Percentiles rank a stretch among this genome's conserved stretches.
Conservation (phyloP, 2,113 vertebrate species). For the Tragelaphus buxtoni region DNA sequence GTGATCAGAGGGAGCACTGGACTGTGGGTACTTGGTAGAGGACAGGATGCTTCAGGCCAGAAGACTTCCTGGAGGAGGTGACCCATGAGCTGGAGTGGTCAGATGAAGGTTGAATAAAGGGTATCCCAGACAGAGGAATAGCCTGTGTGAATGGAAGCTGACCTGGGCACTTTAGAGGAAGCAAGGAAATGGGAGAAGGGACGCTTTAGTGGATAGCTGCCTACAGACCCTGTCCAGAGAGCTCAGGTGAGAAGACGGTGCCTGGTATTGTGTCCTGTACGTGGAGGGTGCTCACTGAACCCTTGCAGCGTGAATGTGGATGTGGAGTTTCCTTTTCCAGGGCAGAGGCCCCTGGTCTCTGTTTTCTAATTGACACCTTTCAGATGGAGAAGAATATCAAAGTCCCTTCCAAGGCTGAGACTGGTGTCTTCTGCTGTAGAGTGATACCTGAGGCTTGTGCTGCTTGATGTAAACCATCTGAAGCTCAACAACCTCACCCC, state of each 20-base stretch:
- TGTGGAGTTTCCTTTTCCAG: not conserved
- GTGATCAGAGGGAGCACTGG: not conserved
- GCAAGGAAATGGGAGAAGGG: not conserved
- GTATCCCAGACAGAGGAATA: not conserved
- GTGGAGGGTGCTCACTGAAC: not conserved
- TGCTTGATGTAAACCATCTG: not conserved
- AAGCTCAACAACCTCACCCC: not conserved
- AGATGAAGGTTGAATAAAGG: not conserved
- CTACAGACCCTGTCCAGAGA: not conserved
- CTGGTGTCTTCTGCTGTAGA: not conserved
- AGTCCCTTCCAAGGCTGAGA: not conserved
- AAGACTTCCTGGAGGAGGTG: constrained; percentile 3
- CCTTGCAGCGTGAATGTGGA: not conserved
- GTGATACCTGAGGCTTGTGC: not conserved
- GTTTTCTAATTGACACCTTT: not conserved
- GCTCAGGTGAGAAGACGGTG: not conserved
- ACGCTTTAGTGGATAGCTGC: not conserved
- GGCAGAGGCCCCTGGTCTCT: not conserved
- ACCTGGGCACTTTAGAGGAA: not conserved
- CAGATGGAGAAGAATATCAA: not conserved
- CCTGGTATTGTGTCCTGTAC: not conserved
- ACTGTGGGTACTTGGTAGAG: not conserved
- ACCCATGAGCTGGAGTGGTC: not conserved
- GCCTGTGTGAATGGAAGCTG: not conserved
- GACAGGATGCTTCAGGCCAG: not conserved